phyloP scores from a whole-genome alignment of 1,140 invertebrate genomes.

The Conus ventricosus region DNA sequence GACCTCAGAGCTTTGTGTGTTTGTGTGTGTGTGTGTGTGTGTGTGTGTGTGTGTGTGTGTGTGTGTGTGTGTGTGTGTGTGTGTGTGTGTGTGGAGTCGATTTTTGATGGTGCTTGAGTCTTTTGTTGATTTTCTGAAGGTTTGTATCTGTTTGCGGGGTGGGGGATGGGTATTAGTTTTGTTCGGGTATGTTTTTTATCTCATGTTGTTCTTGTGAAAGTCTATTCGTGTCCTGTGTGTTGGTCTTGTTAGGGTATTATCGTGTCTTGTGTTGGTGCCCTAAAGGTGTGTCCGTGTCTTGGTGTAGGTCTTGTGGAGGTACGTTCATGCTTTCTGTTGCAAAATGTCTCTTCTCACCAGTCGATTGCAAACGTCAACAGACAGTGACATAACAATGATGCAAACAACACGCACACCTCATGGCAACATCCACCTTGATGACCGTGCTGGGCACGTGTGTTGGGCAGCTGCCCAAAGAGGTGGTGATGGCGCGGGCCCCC shows the following conservation, averaged over 20 bases:
- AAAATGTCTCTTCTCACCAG: too few relatives aligned
- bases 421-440: too few relatives aligned
- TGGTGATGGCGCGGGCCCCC: conserved; percentile 80
- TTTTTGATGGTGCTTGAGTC: too few relatives aligned
- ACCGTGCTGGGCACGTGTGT: too few relatives aligned
- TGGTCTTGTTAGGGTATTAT: neutral
- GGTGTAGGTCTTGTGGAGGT: neutral
- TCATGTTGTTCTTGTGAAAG: neutral
- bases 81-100: neutral
- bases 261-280: neutral
- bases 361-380: too few relatives aligned
- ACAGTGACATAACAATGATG: too few relatives aligned
- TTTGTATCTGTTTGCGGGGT: too few relatives aligned
- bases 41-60: too few relatives aligned
- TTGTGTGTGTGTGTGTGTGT: conserved; percentile 11
- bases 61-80: too few relatives aligned
- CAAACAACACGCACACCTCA: too few relatives aligned
- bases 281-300: neutral
- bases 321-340: neutral
- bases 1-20: neutral
- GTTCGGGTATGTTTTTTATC: neutral
- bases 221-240: neutral
- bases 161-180: too few relatives aligned
- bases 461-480: neutral
- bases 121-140: too few relatives aligned